Evolutionary conservation across 2,888 invertebrate species (phyloP), one percentile per base, ranked within the genome.

Genomic region (Mimumesa dahlbomi): DNA sequence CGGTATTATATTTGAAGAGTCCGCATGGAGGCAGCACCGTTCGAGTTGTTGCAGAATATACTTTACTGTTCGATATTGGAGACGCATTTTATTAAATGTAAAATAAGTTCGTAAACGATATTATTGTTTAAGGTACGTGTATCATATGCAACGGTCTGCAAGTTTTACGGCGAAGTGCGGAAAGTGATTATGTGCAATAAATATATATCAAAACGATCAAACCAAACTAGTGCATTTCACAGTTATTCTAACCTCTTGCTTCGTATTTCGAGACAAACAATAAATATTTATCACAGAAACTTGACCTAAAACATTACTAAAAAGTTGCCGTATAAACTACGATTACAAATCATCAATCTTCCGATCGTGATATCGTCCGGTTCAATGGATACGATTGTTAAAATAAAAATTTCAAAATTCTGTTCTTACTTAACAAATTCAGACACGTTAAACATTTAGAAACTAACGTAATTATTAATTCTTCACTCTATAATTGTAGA

Each of bases 11-110:
- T 16, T 16, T 2, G 1, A 19, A 21, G 6, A 11, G 1, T 19
- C 49, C 49, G 25, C n/a, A 19, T 22, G 53, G 16, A 13, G 49
- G 73, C 64, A 73, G 57, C 73, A 74, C 69, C 46, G 11, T 46
- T 16, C 18, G 5, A 45, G 19, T 61, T 61, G 29, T 57, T 69
- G 38, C 45, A 61, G 49, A 64, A 56, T 58, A 46, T 53, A 62
- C 40, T 46, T 64, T 63, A 48, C 38, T 56, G 73, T 64, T 73
- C 73, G 63, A 74, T 73, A 64, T 50, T 21, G 42, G 22, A 58
- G 48, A 73, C 49, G 56, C 46, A 61, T 63, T 67, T n/a, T 52
- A 42, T n/a, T 62, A 42, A 13, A 65, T 65, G 62, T 50, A 13
- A 58, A 66, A 31, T 49, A 58, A 58, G 14, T 42, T 22, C n/a